phyloP scores from a whole-genome alignment of 2,113 vertebrate genomes.

The Atrichornis clamosus region DNA sequence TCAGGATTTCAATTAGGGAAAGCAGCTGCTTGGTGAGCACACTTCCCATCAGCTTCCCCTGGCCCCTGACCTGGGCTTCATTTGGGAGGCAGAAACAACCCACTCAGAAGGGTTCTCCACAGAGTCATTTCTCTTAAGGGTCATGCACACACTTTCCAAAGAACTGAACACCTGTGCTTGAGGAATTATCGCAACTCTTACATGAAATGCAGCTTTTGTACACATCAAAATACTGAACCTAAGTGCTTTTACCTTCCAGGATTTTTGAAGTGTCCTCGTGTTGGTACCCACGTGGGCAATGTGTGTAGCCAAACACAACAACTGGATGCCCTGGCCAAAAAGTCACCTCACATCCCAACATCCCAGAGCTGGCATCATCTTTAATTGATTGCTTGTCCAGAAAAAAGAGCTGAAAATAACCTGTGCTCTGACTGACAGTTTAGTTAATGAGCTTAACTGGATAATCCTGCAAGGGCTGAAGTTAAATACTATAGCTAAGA shows the following conservation, averaged over 20 bases:
- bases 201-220: background rate
- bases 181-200: background rate
- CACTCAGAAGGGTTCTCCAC: background rate
- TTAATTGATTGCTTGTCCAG: background rate
- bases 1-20: background rate
- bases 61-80: background rate
- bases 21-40: background rate
- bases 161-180: background rate
- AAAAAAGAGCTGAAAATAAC: background rate
- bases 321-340: background rate
- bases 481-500: slow-evolving; percentile 1
- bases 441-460: slow-evolving; percentile 12
- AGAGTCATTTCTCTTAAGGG: background rate
- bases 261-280: background rate
- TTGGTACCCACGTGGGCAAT: background rate
- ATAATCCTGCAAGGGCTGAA: background rate
- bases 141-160: background rate
- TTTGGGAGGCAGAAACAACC: background rate
- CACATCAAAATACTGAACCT: background rate
- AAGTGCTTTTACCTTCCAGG: background rate
- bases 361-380: background rate
- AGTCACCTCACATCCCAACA: background rate
- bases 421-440: background rate
- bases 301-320: rapidly evolving
- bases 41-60: background rate